A percentile compares a stretch with the other conserved stretches of the same genome.
phyloP scores from a whole-genome alignment of 2,888 invertebrate species.

The Therioaphis trifolii region DNA sequence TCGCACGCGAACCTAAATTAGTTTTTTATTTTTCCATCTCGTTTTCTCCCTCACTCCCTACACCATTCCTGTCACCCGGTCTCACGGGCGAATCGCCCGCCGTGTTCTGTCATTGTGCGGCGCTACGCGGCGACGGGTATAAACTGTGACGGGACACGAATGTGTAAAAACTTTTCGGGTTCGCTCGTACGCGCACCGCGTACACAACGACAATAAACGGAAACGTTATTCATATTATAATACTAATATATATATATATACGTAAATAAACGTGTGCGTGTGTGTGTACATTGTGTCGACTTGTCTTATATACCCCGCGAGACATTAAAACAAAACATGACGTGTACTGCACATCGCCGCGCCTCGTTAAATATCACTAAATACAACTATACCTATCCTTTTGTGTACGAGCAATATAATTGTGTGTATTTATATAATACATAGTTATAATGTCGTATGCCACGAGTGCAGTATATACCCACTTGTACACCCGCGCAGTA shows the following conservation, averaged over 20 bases:
- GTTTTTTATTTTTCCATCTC: constrained; percentile 35
- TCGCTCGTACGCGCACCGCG: constrained; percentile 8
- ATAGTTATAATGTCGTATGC: constrained; percentile 18
- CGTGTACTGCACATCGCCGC: constrained; percentile 46
- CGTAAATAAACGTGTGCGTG: too few relatives aligned
- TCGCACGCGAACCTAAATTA: constrained; percentile 60
- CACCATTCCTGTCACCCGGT: too few relatives aligned
- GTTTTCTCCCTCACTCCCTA: neutral
- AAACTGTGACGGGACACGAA: constrained; percentile 61
- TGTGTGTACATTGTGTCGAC: too few relatives aligned
- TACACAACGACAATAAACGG: constrained; percentile 37
- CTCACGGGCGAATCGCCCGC: neutral
- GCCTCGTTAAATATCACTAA: constrained; percentile 26
- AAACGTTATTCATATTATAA: constrained; percentile 39
- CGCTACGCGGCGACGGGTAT: constrained; percentile 4
- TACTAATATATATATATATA: too few relatives aligned
- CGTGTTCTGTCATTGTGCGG: constrained; percentile 45
- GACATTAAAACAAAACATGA: constrained; percentile 48
- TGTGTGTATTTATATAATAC: neutral
- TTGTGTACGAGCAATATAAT: neutral
- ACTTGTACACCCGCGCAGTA: too few relatives aligned
- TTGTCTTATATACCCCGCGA: constrained; percentile 20
- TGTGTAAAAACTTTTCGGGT: constrained; percentile 59
- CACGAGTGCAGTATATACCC: constrained; percentile 8
- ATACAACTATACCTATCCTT: neutral